A percentile compares a stretch with the other conserved stretches of the same genome.
These are phyloP conservation scores for Cancer borealis DNA, from an alignment of 2,888 invertebrate species.

Conservation along the genomic window DNA sequence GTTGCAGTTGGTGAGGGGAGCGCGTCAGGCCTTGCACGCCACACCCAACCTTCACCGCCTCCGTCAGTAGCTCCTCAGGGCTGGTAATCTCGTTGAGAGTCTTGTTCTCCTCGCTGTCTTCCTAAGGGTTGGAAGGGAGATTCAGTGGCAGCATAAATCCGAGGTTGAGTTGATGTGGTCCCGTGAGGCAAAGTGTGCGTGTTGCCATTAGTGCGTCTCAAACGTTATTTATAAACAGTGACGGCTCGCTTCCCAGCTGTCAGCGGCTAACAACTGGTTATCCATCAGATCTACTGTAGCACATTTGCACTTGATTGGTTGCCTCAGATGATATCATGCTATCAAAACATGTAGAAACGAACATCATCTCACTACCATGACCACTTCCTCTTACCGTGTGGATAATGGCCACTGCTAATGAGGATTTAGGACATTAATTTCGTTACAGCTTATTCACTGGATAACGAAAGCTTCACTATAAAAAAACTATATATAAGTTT, in stretches of 20 bases:
- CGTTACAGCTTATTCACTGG: neutral
- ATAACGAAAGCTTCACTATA: neutral
- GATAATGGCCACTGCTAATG: neutral
- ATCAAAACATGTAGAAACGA: neutral
- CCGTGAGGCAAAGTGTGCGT: neutral
- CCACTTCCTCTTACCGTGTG: neutral
- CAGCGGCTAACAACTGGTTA: neutral
- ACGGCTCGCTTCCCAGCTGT: neutral
- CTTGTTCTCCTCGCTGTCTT: neutral
- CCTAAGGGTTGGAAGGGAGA: neutral
- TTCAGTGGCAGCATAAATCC: neutral
- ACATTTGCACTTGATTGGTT: constrained; percentile 5
- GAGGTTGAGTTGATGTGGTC: constrained; percentile 7
- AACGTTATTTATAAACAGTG: neutral
- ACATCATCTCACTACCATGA: neutral
- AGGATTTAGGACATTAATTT: neutral
- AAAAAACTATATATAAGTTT: neutral
- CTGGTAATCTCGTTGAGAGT: neutral
- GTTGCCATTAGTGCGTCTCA: neutral
- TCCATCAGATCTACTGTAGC: constrained; percentile 9
- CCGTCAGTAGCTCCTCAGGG: constrained; percentile 49
- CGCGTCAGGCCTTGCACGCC: neutral
- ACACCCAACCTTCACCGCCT: constrained; percentile 39
- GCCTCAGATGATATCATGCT: neutral
- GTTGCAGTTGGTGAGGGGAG: neutral